A percentile compares a stretch with the other conserved stretches of the same genome.
These are phyloP conservation scores for Pangasius macronema DNA, from an alignment of 2,797 vertebrate genomes.

Conservation along the genomic window DNA sequence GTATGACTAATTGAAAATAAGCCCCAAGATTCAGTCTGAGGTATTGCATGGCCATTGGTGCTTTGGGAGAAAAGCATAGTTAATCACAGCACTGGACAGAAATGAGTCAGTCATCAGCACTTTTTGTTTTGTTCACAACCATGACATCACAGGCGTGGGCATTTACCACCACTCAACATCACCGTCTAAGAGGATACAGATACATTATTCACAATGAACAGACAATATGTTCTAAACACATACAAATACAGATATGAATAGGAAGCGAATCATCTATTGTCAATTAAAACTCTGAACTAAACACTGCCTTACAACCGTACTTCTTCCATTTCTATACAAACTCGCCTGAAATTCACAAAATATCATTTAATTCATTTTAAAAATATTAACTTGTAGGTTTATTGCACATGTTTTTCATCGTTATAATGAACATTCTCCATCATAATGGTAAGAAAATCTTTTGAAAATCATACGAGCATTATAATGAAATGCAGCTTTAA, in stretches of 20 bases:
- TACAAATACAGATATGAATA: neutral
- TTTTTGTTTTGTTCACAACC: neutral
- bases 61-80: neutral
- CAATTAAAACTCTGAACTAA: no score
- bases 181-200: neutral
- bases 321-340: neutral
- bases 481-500: neutral
- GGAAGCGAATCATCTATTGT: neutral
- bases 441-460: neutral
- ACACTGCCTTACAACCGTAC: neutral
- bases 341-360: neutral
- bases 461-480: neutral
- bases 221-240: neutral
- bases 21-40: neutral
- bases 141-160: neutral
- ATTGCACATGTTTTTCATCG: neutral
- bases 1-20: neutral
- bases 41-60: neutral
- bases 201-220: neutral
- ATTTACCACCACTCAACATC: neutral
- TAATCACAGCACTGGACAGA: neutral
- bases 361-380: no score
- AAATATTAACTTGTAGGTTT: neutral
- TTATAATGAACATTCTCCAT: neutral
- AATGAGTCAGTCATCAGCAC: neutral